Evolutionary conservation across 1,140 invertebrate genomes (phyloP).

Genomic region (Holotrichia oblita): DNA sequence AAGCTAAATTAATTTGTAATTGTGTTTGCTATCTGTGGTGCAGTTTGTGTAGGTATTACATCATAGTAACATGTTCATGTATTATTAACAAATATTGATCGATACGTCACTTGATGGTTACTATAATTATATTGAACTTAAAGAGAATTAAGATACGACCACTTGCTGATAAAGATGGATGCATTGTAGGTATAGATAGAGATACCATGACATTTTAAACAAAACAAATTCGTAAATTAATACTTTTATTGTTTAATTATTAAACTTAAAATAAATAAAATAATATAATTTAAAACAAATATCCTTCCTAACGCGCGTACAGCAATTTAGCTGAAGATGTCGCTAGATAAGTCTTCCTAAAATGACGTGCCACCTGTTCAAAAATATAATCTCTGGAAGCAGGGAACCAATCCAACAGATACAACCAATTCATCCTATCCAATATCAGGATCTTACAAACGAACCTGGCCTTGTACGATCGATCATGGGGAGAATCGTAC

Average conservation of each 20-base stretch:
- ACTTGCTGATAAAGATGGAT: no score
- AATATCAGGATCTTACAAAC: constrained; percentile 37
- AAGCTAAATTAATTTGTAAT: no score
- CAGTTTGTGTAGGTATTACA: no score
- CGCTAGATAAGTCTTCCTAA: not conserved
- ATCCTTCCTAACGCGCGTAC: not conserved
- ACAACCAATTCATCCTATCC: constrained; percentile 41
- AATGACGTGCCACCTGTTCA: not conserved
- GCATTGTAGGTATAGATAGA: no score
- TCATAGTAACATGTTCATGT: no score
- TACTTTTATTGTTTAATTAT: not conserved
- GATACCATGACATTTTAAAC: no score
- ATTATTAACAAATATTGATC: no score
- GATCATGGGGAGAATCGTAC: constrained; percentile 14
- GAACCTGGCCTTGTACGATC: constrained; percentile 43
- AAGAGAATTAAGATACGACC: no score
- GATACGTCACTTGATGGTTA: no score
- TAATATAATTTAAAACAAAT: not conserved
- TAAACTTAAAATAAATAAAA: not conserved
- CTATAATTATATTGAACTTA: no score
- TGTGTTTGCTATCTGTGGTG: no score
- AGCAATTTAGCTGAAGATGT: not conserved
- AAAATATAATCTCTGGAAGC: constrained; percentile 43
- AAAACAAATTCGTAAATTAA: no score
- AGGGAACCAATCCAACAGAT: constrained; percentile 46